A percentile compares a stretch with the other conserved stretches of the same genome.
Evolutionary conservation across 1,140 invertebrate species (phyloP).

Genomic region (Druon quercuslanigerum): DNA sequence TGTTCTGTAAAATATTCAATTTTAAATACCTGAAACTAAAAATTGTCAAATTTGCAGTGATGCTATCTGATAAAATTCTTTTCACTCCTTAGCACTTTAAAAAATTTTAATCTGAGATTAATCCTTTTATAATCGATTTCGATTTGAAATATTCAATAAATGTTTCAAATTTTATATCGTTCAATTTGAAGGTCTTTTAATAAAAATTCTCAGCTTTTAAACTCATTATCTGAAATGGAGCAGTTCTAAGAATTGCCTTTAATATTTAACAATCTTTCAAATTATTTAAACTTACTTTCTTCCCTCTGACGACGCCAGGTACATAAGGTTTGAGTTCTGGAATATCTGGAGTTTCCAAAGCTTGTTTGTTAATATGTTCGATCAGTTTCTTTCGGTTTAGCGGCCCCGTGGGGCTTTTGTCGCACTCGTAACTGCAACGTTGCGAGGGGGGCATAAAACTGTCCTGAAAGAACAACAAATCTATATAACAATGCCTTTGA

Average conservation of each 20-base stretch:
- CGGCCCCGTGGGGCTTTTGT: constrained; percentile 95
- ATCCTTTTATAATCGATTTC: no score
- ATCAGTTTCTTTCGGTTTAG: constrained; percentile 97
- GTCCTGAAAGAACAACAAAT: constrained; percentile 83
- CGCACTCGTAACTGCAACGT: constrained; percentile 96
- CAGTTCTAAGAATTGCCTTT: background rate
- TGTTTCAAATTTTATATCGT: no score
- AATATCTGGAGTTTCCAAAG: constrained; percentile 97
- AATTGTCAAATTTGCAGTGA: no score
- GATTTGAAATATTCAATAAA: no score
- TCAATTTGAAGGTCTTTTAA: no score
- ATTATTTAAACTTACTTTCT: constrained; percentile 81
- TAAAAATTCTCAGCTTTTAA: no score
- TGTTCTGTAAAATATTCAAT: no score
- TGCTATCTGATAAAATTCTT: no score
- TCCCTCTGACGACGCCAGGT: constrained; percentile 91
- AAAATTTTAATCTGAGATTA: no score
- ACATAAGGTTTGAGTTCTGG: constrained; percentile 97
- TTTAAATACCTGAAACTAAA: no score
- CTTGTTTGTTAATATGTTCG: constrained; percentile 98
- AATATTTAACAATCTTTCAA: background rate
- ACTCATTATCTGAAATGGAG: no score
- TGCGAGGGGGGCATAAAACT: constrained; percentile 96
- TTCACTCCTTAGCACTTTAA: no score
- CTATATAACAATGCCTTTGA: background rate